Conservation (phyloP, 2,113 vertebrate species). For the Redunca redunca region DNA sequence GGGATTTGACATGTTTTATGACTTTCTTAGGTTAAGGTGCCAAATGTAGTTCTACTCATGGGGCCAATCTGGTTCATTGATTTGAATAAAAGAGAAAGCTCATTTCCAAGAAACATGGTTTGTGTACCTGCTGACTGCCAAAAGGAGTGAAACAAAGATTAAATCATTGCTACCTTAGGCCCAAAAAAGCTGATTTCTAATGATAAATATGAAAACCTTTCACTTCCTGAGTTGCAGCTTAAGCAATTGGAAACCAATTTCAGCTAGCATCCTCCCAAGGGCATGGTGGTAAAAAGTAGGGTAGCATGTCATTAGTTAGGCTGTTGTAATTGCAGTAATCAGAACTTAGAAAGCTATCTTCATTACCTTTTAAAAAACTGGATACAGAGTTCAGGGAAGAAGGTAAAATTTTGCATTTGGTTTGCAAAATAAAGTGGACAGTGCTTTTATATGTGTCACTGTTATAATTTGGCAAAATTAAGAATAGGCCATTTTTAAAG, state of each 20-base stretch:
- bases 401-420: not conserved
- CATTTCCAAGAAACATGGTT: not conserved
- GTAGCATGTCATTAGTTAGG: not conserved
- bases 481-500: not conserved
- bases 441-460: not conserved
- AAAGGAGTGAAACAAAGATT: not conserved
- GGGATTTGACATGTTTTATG: not conserved
- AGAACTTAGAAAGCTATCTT: not conserved
- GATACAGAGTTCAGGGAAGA: not conserved
- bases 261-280: not conserved
- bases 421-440: not conserved
- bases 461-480: not conserved
- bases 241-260: not conserved
- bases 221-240: not conserved
- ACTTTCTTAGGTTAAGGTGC: not conserved
- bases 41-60: not conserved
- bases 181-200: not conserved
- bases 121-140: not conserved
- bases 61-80: not conserved
- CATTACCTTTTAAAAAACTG: not conserved
- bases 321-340: not conserved
- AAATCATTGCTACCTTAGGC: not conserved
- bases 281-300: not conserved
- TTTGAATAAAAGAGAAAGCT: conserved; percentile 16
- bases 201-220: conserved; percentile 5